Percentiles rank a stretch among this genome's conserved stretches.
Evolutionary conservation across 2,797 vertebrate species (phyloP).

Genomic region (Rhynchotus rufescens): DNA sequence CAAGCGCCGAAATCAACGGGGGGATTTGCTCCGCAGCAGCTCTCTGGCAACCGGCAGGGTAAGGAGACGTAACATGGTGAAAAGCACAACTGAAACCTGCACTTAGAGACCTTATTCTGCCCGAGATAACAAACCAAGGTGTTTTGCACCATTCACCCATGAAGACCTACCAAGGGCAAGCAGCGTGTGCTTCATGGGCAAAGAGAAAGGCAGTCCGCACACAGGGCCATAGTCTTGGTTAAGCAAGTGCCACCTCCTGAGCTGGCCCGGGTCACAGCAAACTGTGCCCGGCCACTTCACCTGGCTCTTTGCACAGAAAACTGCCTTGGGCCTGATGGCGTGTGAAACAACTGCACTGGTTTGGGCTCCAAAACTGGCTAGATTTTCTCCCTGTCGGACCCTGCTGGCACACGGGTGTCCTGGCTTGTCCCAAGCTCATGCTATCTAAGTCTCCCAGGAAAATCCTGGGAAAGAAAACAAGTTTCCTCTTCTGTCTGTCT

Average conservation of each 20-base stretch:
- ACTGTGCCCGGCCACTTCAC: not conserved
- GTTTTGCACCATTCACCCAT: not conserved
- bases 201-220: not conserved
- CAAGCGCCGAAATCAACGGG: not conserved
- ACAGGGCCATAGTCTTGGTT: not conserved
- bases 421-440: not conserved
- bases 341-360: too few species aligned
- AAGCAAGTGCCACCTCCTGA: not conserved
- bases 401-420: too few species aligned
- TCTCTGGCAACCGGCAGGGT: not conserved
- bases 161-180: not conserved
- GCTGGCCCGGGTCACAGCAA: not conserved
- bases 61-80: not conserved
- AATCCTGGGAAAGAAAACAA: not conserved
- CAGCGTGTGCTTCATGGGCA: rapidly evolving
- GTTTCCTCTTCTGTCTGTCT: constrained; percentile 23
- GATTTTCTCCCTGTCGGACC: too few species aligned
- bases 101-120: not conserved
- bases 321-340: not conserved
- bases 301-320: not conserved
- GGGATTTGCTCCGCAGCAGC: not conserved
- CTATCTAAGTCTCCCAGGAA: constrained; percentile 9
- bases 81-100: not conserved
- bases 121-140: not conserved
- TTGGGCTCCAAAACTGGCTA: too few species aligned